Evolutionary conservation across 2,888 invertebrate species (phyloP).

Genomic region (Harpalus rubripes): DNA sequence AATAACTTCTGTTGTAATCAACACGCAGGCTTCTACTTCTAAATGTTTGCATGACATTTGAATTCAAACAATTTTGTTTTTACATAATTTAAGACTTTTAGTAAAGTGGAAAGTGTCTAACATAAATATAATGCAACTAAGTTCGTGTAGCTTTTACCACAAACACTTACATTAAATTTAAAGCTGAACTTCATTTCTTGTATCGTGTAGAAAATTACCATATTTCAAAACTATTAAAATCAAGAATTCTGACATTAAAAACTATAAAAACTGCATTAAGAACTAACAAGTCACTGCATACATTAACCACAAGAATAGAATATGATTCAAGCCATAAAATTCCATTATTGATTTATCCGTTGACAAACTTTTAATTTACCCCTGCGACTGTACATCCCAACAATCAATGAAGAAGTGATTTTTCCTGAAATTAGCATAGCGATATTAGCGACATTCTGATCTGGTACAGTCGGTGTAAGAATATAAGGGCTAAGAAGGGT

Average conservation of each 20-base stretch:
- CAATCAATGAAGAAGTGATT: conserved; percentile 36
- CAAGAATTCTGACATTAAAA: conserved; percentile 8
- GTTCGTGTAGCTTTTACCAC: conserved; percentile 23
- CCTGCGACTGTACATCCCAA: conserved; percentile 15
- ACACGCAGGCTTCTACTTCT: not conserved
- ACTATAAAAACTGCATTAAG: not conserved
- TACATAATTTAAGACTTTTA: not conserved
- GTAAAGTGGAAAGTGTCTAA: not conserved
- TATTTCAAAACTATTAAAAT: not conserved
- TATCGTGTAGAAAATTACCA: conserved; percentile 24
- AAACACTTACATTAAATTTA: conserved; percentile 31
- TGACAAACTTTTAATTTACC: not conserved
- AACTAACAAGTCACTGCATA: not conserved
- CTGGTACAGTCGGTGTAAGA: conserved; percentile 29
- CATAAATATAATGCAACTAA: not conserved
- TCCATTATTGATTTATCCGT: not conserved
- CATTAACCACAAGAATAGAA: not conserved
- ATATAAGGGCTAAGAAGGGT: not conserved
- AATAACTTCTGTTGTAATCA: not conserved
- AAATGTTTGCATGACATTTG: not conserved
- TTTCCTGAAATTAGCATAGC: conserved; percentile 26
- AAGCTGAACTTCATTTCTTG: conserved; percentile 5
- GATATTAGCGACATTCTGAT: conserved; percentile 28
- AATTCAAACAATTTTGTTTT: not conserved
- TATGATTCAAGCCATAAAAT: not conserved